Base-by-base conservation (phyloP, 2,113 vertebrate genomes). In the human (Homo sapiens) region DNA sequence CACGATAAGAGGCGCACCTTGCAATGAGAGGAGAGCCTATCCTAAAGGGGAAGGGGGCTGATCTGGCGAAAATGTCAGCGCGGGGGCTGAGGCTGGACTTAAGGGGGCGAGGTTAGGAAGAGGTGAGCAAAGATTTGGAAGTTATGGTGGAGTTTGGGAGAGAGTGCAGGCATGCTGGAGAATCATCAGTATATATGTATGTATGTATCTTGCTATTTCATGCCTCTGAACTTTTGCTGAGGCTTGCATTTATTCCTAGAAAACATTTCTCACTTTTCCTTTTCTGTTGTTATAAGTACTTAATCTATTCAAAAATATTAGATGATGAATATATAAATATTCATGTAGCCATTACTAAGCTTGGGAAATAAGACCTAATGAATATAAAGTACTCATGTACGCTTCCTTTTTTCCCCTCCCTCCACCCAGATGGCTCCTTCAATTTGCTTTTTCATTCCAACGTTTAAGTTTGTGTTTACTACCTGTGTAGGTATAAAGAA, bases 381-480 rank as follows among this genome's bases (percentile, higher is more conserved):
- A 82, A 72, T 75, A 57, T 48, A 52, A 92, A 83, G 6, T 82
- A 61, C 8, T 14, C 4, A 1, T 79, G 23, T 81, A 48, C 23
- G 40, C 32, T 6, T 52, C 40, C 9, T 32, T 68, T 86, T 64
- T 23, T 2, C 14, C 32, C 9, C 4, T 48, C 17, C 3, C 7
- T 43, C 43, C 18, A 22, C 30, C 82, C 85, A 90, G 66, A 57
- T 61, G 50, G 8, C 32, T 78, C 25, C 11, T 82, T 89, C 75
- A 70, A n/a, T 50, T 57, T 25, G 11, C n/a, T 93, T 95, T 68
- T 94, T 88, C 45, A 83, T 94, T 66, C 38, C 68, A 43, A 18
- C 81, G 22, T 40, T 40, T 48, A 81, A n/a, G 22, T 50, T 94
- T 97, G 57, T 70, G 57, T 81, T 97, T 89, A 78, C 76, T 76